phyloP scores from a whole-genome alignment of 2,888 invertebrate species.

The Clistopyga incitator region DNA sequence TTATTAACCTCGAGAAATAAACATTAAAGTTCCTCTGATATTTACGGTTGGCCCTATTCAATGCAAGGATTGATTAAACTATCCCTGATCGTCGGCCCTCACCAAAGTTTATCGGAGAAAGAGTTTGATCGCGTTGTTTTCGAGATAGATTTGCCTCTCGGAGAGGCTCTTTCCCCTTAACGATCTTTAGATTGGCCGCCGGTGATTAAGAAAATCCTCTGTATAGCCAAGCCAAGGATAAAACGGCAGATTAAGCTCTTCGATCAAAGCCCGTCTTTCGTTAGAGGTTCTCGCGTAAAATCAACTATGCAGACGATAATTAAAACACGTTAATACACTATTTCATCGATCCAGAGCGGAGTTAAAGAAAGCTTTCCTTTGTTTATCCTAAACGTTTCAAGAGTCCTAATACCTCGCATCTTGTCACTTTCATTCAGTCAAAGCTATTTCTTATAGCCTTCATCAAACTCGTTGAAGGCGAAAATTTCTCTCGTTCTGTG shows the following conservation, averaged over 20 bases:
- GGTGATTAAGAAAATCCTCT: conserved; percentile 67
- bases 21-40: conserved; percentile 2
- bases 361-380: conserved; percentile 19
- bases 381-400: conserved; percentile 54
- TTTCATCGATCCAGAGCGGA: background rate
- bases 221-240: conserved; percentile 4
- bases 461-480: conserved; percentile 38
- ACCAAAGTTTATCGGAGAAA: conserved; percentile 29
- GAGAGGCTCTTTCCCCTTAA: conserved; percentile 36
- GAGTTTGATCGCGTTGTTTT: conserved; percentile 36
- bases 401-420: background rate
- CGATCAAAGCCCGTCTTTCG: conserved; percentile 68
- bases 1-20: too few relatives aligned
- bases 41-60: conserved; percentile 3
- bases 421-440: conserved; percentile 34
- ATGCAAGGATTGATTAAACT: conserved; percentile 35
- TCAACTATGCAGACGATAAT: conserved; percentile 63
- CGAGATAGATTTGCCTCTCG: conserved; percentile 7
- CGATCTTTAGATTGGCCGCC: conserved; percentile 62
- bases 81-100: background rate
- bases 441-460: conserved; percentile 29
- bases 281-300: conserved; percentile 57
- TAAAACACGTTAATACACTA: conserved; percentile 60
- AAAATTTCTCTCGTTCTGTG: conserved; percentile 27
- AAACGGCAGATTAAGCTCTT: conserved; percentile 69